A percentile compares a stretch with the other conserved stretches of the same genome.
Evolutionary conservation across 1,140 invertebrate genomes (phyloP).

Genomic region (Theocolax elegans): DNA sequence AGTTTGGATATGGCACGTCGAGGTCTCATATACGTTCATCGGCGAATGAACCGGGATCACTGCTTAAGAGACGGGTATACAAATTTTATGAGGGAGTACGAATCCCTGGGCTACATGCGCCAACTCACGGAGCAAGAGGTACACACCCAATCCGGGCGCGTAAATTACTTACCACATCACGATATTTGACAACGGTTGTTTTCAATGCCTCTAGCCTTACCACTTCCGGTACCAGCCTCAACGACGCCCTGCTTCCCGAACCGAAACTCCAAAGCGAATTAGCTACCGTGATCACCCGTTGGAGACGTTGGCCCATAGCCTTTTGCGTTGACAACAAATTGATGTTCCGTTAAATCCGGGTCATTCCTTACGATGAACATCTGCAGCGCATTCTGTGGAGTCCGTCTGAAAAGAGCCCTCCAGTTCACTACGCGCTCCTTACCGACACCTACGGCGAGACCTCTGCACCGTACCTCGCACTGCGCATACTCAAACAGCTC

Average conservation of each 20-base stretch:
- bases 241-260: conserved; percentile 4
- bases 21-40: too few species aligned
- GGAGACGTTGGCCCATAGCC: conserved; percentile 2
- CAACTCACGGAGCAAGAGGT: too few species aligned
- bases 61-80: too few species aligned
- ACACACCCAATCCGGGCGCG: too few species aligned
- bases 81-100: too few species aligned
- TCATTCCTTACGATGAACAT: neutral
- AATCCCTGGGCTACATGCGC: too few species aligned
- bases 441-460: neutral
- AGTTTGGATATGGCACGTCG: too few species aligned
- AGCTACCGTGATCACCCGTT: neutral
- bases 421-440: neutral
- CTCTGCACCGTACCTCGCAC: neutral
- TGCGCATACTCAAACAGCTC: too few species aligned
- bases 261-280: conserved; percentile 2
- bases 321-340: conserved; percentile 4
- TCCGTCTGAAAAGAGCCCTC: too few species aligned
- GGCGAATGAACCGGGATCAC: too few species aligned
- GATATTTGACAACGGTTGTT: too few species aligned
- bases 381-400: conserved; percentile 19
- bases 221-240: neutral
- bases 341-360: neutral
- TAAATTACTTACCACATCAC: too few species aligned
- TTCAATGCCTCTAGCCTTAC: conserved; percentile 25